phyloP scores from a whole-genome alignment of 2,888 invertebrate genomes.

The Drosophila paramelanica region DNA sequence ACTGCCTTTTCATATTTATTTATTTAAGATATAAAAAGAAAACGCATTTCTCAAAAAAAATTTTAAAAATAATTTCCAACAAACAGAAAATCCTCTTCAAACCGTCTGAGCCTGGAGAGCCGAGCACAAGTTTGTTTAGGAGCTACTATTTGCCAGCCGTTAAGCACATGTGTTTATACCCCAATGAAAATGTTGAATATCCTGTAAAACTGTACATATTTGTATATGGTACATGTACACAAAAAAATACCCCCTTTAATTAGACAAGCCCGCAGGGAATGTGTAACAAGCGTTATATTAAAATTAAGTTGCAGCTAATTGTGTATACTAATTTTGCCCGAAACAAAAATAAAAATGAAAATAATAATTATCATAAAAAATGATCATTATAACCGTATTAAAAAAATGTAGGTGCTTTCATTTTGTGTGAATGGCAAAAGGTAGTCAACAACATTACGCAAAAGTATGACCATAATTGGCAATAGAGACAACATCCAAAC shows the following conservation, averaged over 20 bases:
- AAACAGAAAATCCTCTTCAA: too few relatives aligned
- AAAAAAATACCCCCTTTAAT: neutral
- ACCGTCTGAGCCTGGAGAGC: too few relatives aligned
- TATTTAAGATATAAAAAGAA: too few relatives aligned
- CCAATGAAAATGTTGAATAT: neutral
- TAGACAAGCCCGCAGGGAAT: conserved; percentile 1
- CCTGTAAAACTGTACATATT: too few relatives aligned
- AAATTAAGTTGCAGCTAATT: conserved; percentile 20
- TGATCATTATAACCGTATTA: neutral
- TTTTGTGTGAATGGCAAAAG: conserved; percentile 25
- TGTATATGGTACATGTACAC: neutral
- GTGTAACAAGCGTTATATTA: neutral
- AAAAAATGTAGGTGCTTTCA: neutral
- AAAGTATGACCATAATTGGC: too few relatives aligned
- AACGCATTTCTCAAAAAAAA: too few relatives aligned
- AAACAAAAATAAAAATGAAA: neutral
- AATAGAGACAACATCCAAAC: too few relatives aligned
- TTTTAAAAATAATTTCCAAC: too few relatives aligned
- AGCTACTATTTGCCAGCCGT: too few relatives aligned
- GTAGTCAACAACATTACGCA: conserved; percentile 3
- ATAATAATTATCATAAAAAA: neutral
- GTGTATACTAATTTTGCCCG: conserved; percentile 9
- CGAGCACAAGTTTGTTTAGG: too few relatives aligned
- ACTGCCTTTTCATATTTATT: too few relatives aligned
- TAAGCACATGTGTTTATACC: too few relatives aligned